A percentile compares a stretch with the other conserved stretches of the same genome.
These are phyloP conservation scores for Pyxicephalus adspersus DNA, from an alignment of 2,113 vertebrate genomes.

Conservation along the genomic window DNA sequence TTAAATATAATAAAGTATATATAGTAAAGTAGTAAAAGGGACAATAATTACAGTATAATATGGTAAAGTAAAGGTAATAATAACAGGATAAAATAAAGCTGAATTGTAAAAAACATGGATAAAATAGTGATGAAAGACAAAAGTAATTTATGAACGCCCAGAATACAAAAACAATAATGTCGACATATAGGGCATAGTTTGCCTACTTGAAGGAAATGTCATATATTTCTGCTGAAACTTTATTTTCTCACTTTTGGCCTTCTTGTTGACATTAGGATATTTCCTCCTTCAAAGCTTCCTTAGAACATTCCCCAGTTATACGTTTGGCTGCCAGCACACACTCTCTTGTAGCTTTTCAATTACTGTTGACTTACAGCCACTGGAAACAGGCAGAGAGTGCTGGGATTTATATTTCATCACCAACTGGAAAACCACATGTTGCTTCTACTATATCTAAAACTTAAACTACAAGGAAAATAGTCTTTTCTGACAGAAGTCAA, in stretches of 20 bases:
- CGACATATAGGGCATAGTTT: neutral
- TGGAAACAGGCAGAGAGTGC: neutral
- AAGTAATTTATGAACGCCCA: neutral
- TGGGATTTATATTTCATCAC: neutral
- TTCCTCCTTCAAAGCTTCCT: slow-evolving; percentile 4
- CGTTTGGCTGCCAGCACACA: neutral
- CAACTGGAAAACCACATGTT: neutral
- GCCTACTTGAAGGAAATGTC: neutral
- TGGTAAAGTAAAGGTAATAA: too few species aligned
- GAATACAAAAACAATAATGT: neutral
- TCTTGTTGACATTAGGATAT: slow-evolving; percentile 2
- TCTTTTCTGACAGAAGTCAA: too few species aligned
- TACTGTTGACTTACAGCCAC: neutral
- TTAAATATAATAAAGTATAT: too few species aligned
- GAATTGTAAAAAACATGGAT: too few species aligned
- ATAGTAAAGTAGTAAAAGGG: too few species aligned
- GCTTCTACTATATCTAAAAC: neutral
- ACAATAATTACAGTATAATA: too few species aligned
- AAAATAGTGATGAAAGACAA: neutral
- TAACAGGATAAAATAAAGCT: too few species aligned
- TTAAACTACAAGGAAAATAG: too few species aligned
- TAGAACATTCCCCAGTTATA: neutral
- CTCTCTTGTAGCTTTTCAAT: neutral
- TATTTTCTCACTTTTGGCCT: neutral
- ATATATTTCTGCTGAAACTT: neutral